A percentile compares a stretch with the other conserved stretches of the same genome.
Conservation (phyloP, 2,113 vertebrate genomes). For the Bettongia penicillata region DNA sequence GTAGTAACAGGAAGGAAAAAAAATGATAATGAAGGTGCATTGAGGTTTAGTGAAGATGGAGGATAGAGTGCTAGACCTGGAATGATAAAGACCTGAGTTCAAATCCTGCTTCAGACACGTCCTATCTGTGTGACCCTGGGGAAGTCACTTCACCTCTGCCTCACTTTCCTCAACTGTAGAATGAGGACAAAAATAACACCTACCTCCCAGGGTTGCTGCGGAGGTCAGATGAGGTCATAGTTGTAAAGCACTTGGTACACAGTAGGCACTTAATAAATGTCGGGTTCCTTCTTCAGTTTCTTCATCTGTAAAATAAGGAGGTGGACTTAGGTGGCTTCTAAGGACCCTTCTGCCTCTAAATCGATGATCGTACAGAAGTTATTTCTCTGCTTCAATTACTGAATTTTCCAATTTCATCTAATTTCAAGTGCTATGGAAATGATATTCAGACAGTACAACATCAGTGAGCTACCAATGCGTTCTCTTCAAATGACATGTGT, state of each 20-base stretch:
- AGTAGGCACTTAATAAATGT: not conserved
- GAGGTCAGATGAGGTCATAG: not conserved
- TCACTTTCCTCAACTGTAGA: not conserved
- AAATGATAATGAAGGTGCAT: not conserved
- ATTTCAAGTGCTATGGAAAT: not conserved
- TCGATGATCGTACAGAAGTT: not conserved
- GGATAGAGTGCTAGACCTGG: not conserved
- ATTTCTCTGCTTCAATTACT: not conserved
- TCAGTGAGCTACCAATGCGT: not conserved
- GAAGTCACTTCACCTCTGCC: not conserved
- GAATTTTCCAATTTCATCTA: not conserved
- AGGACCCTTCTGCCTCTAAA: not conserved
- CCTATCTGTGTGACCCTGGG: not conserved
- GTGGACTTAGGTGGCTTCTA: too few relatives aligned
- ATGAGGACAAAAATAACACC: not conserved
- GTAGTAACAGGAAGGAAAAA: not conserved
- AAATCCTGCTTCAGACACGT: not conserved
- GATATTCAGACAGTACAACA: not conserved
- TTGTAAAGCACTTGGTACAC: not conserved
- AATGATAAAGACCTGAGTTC: not conserved
- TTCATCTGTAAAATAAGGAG: not conserved
- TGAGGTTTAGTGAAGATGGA: not conserved
- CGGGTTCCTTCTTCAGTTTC: not conserved
- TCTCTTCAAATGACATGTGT: not conserved
- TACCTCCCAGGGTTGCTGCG: not conserved